Conservation (phyloP, 2,888 invertebrate genomes). For the Ganaspis brasiliensis region DNA sequence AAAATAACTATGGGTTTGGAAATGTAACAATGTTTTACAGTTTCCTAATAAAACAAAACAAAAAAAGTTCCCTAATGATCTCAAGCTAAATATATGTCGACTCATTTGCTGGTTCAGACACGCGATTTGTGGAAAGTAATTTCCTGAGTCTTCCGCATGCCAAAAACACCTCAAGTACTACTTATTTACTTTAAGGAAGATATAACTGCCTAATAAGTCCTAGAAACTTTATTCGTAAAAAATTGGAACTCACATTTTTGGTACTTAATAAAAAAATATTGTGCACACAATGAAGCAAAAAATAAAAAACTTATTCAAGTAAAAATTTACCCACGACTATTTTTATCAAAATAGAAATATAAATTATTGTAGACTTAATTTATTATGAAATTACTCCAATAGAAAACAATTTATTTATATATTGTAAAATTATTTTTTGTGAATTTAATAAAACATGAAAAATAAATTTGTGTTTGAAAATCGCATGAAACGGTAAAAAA, state of each 20-base stretch:
- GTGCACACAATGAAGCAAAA: too few species aligned
- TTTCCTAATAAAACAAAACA: background rate
- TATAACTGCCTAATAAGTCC: constrained; percentile 9
- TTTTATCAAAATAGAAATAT: too few species aligned
- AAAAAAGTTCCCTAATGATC: background rate
- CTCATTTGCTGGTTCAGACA: constrained; percentile 44
- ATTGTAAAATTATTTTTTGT: too few species aligned
- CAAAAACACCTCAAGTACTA: constrained; percentile 34
- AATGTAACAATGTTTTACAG: constrained; percentile 20
- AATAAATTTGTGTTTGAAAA: background rate
- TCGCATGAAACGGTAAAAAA: background rate
- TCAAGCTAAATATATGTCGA: constrained; percentile 23
- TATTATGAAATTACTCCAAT: too few species aligned
- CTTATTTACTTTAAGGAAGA: constrained; percentile 29
- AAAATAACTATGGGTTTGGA: background rate
- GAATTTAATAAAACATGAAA: background rate
- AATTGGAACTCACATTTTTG: background rate
- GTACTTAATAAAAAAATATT: too few species aligned
- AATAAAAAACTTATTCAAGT: too few species aligned
- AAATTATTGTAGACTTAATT: too few species aligned
- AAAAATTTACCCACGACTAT: too few species aligned
- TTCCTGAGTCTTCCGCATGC: constrained; percentile 40
- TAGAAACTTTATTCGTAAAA: background rate
- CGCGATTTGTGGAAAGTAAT: constrained; percentile 57
- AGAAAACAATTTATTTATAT: background rate